Percentiles rank a stretch among this genome's conserved stretches.
Evolutionary conservation across 2,113 vertebrate genomes (phyloP).

Genomic region (Enhydra lutris): DNA sequence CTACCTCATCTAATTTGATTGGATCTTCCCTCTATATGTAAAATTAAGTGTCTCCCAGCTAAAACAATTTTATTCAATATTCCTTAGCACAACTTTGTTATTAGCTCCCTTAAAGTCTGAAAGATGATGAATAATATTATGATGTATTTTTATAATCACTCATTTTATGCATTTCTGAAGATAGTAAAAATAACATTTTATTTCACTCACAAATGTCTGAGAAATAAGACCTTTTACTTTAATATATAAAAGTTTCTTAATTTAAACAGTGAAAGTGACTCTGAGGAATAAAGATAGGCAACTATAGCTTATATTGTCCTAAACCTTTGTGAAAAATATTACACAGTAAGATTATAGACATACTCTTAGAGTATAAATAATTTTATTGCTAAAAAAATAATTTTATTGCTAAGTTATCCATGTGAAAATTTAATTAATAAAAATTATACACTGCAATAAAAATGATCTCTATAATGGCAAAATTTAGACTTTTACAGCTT

Average conservation of each 20-base stretch:
- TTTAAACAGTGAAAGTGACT: slow-evolving; percentile 44
- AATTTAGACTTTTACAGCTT: slow-evolving; percentile 27
- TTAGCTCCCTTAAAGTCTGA: not conserved
- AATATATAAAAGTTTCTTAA: slow-evolving; percentile 38
- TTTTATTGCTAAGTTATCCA: slow-evolving; percentile 52
- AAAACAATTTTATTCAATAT: not conserved
- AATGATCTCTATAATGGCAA: slow-evolving; percentile 48
- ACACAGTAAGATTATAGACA: not conserved
- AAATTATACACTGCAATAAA: slow-evolving; percentile 60
- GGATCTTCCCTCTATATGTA: not conserved
- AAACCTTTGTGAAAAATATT: slow-evolving; percentile 48
- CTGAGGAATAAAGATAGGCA: slow-evolving; percentile 64
- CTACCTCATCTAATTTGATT: slow-evolving; percentile 7
- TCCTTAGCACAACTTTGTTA: not conserved
- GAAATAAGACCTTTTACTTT: slow-evolving; percentile 18
- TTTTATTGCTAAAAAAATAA: slow-evolving; percentile 60
- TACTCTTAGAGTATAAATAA: slow-evolving; percentile 50
- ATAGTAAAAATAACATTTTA: slow-evolving; percentile 57
- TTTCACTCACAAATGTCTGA: slow-evolving; percentile 37
- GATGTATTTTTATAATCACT: slow-evolving; percentile 46
- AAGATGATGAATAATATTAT: slow-evolving; percentile 34
- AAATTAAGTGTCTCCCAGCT: not conserved
- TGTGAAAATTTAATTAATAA: slow-evolving; percentile 68
- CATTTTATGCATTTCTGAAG: slow-evolving; percentile 43
- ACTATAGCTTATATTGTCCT: not conserved